Conservation (phyloP, 1,140 invertebrate genomes). For the Procambarus virginalis region DNA sequence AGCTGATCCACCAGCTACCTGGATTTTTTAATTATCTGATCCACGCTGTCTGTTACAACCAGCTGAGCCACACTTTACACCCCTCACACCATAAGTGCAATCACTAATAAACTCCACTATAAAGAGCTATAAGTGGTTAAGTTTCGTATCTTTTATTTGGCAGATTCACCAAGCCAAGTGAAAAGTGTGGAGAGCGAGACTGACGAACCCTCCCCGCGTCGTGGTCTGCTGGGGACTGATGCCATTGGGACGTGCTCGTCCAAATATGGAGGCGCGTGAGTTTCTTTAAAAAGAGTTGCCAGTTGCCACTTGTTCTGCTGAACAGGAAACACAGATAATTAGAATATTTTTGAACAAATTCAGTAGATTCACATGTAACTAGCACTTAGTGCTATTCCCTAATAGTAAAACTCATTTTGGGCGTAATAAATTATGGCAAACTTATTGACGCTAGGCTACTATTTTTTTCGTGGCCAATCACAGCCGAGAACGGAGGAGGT, state of each 20-base stretch:
- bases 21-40: no score
- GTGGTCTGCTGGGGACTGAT: background rate
- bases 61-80: no score
- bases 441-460: background rate
- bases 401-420: background rate
- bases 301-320: background rate
- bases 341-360: background rate
- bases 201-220: background rate
- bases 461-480: background rate
- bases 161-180: background rate
- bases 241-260: background rate
- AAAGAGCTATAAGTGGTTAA: no score
- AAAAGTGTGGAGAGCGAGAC: background rate
- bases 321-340: background rate
- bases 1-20: no score
- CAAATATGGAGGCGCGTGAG: background rate
- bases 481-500: background rate
- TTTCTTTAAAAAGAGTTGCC: background rate
- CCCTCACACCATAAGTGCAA: no score
- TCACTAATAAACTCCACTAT: no score
- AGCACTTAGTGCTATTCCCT: background rate
- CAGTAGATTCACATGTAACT: background rate
- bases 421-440: background rate
- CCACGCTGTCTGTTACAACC: no score
- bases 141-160: background rate